Percentiles rank a stretch among this genome's conserved stretches.
Conservation (phyloP, 2,888 invertebrate genomes). For the Drosophila aldrichi region DNA sequence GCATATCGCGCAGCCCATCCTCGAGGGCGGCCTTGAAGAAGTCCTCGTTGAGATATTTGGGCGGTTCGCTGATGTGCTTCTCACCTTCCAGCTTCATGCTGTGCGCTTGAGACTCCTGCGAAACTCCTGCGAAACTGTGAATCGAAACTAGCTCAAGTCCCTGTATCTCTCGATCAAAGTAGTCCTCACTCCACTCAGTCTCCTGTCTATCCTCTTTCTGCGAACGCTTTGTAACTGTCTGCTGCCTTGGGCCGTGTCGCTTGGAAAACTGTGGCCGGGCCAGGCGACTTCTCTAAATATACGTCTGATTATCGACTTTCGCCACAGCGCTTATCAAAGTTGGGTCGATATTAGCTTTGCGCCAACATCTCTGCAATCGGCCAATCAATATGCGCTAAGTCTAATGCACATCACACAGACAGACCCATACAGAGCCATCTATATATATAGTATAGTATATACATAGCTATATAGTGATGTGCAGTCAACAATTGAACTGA, state of each 20-base stretch:
- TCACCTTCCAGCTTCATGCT: conserved; percentile 76
- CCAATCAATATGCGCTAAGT: conserved; percentile 20
- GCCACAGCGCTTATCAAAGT: conserved; percentile 48
- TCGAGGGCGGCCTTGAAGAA: conserved; percentile 83
- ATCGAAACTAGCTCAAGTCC: neutral
- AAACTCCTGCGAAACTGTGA: neutral
- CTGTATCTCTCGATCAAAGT: neutral
- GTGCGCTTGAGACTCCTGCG: neutral
- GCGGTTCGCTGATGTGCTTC: conserved; percentile 57
- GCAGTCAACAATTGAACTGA: conserved; percentile 9
- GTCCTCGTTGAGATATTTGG: conserved; percentile 81
- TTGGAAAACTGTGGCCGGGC: conserved; percentile 66
- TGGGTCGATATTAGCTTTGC: conserved; percentile 13
- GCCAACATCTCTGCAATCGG: conserved; percentile 25
- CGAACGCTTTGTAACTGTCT: conserved; percentile 10
- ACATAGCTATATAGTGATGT: conserved; percentile 2
- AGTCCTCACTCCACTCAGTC: neutral
- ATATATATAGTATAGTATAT: neutral
- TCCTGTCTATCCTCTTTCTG: conserved; percentile 9
- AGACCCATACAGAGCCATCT: neutral
- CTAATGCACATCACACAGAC: conserved; percentile 21
- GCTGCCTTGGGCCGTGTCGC: conserved; percentile 44
- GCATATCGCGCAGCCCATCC: conserved; percentile 81
- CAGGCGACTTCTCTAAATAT: conserved; percentile 63
- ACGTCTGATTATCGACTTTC: conserved; percentile 45